Evolutionary conservation across 1,140 invertebrate genomes (phyloP), one percentile per base, ranked within the genome.

Genomic region (Coelopa frigida): DNA sequence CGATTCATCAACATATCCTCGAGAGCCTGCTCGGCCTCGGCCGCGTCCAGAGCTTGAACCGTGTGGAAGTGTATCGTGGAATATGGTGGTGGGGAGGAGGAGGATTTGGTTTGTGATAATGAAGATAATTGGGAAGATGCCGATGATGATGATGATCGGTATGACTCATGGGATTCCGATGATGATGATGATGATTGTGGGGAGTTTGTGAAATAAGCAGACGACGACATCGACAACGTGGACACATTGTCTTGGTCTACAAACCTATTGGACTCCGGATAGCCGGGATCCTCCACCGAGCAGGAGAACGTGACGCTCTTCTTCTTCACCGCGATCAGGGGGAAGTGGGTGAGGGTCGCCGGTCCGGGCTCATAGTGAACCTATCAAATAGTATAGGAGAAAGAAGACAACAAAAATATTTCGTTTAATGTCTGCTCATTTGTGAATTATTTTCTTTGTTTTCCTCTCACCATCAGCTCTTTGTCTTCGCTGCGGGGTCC

Each of bases 241-340:
- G n/a, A n/a, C n/a, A n/a, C n/a, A n/a, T n/a, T n/a, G n/a, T n/a
- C n/a, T n/a, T n/a, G 12, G 26, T 44, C 47, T 63, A 67, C 63
- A 61, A 58, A 67, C 63, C 63, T 67, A 59, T 63, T 79, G 17
- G 83, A 79, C 56, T 81, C 78, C 1, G 90, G 90, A 53, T 84
- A 72, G 14, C 90, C 90, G 7, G 77, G 75, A 68, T 90, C 85
- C 47, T 83, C 77, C 15, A 93, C 84, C n/a, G 77, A 79, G 68
- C 91, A 94, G 8, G 79, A 82, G 27, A 94, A 76, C 5, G 80
- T 83, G 3, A 93, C 74, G 31, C 79, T 78, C 43, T 80, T 78
- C 40, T 83, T 86, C 70, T 93, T 94, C 7, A 90, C 76, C 1
- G 90, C 85, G 32, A 78, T 73, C 44, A 76, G 72, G 0, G 86